Base-by-base conservation (phyloP, 2,888 invertebrate species). In the Troides helena region DNA sequence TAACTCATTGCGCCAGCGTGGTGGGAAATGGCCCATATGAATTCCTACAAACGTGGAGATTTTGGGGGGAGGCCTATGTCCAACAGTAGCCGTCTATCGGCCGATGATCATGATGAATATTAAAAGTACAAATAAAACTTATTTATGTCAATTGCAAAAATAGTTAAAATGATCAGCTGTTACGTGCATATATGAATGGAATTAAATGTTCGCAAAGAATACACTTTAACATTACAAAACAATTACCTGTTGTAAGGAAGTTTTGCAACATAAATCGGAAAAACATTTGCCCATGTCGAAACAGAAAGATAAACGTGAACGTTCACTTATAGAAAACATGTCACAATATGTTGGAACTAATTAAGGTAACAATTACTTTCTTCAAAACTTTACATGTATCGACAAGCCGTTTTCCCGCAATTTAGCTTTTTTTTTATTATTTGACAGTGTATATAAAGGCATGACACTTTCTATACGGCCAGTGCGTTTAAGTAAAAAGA, bases 221-320 rank as follows among this genome's bases (percentile, higher is more conserved):
- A 50, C 50, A 50, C 50, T 53, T n/a, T n/a, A 53, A 53, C 5
- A 53, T 53, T n/a, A 53, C 18, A 53, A 30, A 53, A 53, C 18
- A 53, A n/a, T 82, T 72, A 89, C 88, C 84, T 77, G 80, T 75
- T 78, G 78, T 30, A 69, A 71, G 63, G 77, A 79, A 67, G 75
- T 74, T 68, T 65, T 71, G 77, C 82, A 82, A 73, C 80, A 79
- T 80, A 85, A 86, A 74, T 77, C 78, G 65, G 89, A 85, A 76
- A 85, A 85, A 82, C 88, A 89, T 74, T 77, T 77, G 70, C 90
- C 90, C 90, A 90, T 90, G 66, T 81, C 78, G 36, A 82, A 72
- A 75, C 75, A 78, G 67, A 78, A 76, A 70, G 71, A 78, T 72
- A 79, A 77, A 67, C 72, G 73, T 67, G 74, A 62, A 77, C 67